Evolutionary conservation across 92 coral and sea anemone species (phyloP).

Genomic region (Parazoanthus swiftii): DNA sequence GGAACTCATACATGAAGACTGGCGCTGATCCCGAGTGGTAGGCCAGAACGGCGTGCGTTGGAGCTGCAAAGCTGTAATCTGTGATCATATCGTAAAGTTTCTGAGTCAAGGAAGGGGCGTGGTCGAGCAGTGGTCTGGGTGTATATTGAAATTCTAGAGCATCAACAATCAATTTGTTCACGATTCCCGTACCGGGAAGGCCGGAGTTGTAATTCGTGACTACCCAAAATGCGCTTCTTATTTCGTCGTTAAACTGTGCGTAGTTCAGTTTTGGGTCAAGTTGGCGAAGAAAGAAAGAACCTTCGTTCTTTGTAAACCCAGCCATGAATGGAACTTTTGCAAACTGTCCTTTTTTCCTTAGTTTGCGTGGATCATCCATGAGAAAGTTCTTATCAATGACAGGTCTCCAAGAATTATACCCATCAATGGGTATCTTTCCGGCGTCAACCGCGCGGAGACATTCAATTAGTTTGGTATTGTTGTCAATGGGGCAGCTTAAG

Average conservation of each 20-base stretch:
- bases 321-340: conserved; percentile 38
- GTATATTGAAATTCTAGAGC: conserved; percentile 58
- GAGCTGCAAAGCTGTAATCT: conserved; percentile 49
- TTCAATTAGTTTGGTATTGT: conserved; percentile 21
- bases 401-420: conserved; percentile 44
- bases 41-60: conserved; percentile 50
- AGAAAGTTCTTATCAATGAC: conserved; percentile 59
- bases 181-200: conserved; percentile 26
- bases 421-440: conserved; percentile 32
- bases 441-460: conserved; percentile 49
- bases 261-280: not conserved
- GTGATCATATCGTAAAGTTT: conserved; percentile 45
- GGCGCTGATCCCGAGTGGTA: conserved; percentile 45
- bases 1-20: conserved; percentile 55
- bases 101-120: conserved; percentile 42
- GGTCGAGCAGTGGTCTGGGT: conserved; percentile 50
- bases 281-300: conserved; percentile 10
- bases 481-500: conserved; percentile 26
- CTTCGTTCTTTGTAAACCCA: conserved; percentile 55
- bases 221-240: not conserved
- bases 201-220: conserved; percentile 3
- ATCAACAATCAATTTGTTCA: conserved; percentile 36
- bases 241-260: conserved; percentile 14
- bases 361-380: conserved; percentile 40
- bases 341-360: conserved; percentile 39